phyloP scores from a whole-genome alignment of 2,113 vertebrate species.

The Neogobius melanostomus region DNA sequence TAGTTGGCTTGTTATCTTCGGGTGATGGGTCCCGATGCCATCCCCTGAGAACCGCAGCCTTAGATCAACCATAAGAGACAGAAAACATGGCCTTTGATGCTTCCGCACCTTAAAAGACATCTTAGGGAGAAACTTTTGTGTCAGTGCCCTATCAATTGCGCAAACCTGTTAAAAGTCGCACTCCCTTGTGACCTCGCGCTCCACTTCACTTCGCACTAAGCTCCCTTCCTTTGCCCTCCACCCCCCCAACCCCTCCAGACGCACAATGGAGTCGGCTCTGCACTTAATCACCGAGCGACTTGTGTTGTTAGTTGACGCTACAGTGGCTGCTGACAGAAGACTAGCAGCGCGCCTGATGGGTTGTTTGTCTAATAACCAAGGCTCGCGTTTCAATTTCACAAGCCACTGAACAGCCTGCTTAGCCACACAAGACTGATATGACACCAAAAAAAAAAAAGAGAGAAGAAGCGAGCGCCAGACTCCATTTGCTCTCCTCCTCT shows the following conservation, averaged over 20 bases:
- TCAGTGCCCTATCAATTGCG: too few species aligned
- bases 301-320: conserved; percentile 61
- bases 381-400: conserved; percentile 80
- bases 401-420: conserved; percentile 69
- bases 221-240: background rate
- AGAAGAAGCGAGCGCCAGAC: background rate
- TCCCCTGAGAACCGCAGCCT: too few species aligned
- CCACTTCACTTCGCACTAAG: background rate
- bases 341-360: conserved; percentile 59
- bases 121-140: too few species aligned
- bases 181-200: background rate
- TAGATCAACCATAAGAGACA: too few species aligned
- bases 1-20: too few species aligned
- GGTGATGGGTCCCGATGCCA: too few species aligned
- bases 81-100: too few species aligned
- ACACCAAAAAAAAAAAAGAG: conserved; percentile 53
- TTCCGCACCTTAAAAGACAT: too few species aligned
- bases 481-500: background rate
- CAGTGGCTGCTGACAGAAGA: conserved; percentile 69
- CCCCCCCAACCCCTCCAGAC: conserved; percentile 5
- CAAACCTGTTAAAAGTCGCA: too few species aligned
- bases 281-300: conserved; percentile 60
- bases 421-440: conserved; percentile 70
- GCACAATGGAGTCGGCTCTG: conserved; percentile 10
- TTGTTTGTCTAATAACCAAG: conserved; percentile 79